Evolutionary conservation across 1,140 invertebrate genomes (phyloP).

Genomic region (Tetragnatha versicolor): DNA sequence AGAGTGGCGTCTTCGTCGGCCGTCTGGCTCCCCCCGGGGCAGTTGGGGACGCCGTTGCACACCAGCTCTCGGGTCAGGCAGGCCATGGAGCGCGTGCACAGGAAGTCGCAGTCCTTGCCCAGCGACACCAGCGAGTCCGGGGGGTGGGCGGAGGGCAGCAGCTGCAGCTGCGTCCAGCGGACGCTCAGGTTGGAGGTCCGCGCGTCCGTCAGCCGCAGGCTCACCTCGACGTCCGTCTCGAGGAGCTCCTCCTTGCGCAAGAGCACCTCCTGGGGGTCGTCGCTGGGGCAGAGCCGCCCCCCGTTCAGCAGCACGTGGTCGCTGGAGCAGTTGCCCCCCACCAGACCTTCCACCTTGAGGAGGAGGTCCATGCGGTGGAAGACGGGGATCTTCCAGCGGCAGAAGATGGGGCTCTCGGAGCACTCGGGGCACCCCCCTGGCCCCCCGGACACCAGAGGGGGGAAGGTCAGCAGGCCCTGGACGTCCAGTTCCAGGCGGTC

Average conservation of each 20-base stretch:
- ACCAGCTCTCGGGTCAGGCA: slow-evolving; percentile 82
- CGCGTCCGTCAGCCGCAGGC: slow-evolving; percentile 27
- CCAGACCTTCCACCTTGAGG: slow-evolving; percentile 51
- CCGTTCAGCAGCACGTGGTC: slow-evolving; percentile 37
- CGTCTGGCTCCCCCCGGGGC: slow-evolving; percentile 67
- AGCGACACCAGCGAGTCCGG: slow-evolving; percentile 51
- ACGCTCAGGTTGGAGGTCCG: slow-evolving; percentile 50
- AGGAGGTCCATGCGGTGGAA: slow-evolving; percentile 56
- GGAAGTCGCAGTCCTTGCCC: slow-evolving; percentile 72
- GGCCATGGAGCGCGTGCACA: slow-evolving; percentile 79
- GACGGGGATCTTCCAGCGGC: slow-evolving; percentile 55
- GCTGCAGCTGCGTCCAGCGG: slow-evolving; percentile 56
- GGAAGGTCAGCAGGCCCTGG: slow-evolving; percentile 50
- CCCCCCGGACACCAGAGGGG: slow-evolving; percentile 9
- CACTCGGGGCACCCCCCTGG: slow-evolving; percentile 24
- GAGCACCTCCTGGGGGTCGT: slow-evolving; percentile 32
- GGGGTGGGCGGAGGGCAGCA: slow-evolving; percentile 48
- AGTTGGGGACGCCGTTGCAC: slow-evolving; percentile 86
- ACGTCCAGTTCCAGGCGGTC: slow-evolving; percentile 54
- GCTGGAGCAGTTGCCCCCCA: slow-evolving; percentile 46
- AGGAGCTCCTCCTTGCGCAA: slow-evolving; percentile 40
- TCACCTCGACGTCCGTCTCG: slow-evolving; percentile 23
- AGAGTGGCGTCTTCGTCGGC: slow-evolving; percentile 42
- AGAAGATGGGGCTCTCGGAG: slow-evolving; percentile 42
- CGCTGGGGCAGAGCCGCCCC: slow-evolving; percentile 2